These are phyloP conservation scores for Riparia riparia DNA, from an alignment of 2,113 vertebrate species.

Conservation along the genomic window DNA sequence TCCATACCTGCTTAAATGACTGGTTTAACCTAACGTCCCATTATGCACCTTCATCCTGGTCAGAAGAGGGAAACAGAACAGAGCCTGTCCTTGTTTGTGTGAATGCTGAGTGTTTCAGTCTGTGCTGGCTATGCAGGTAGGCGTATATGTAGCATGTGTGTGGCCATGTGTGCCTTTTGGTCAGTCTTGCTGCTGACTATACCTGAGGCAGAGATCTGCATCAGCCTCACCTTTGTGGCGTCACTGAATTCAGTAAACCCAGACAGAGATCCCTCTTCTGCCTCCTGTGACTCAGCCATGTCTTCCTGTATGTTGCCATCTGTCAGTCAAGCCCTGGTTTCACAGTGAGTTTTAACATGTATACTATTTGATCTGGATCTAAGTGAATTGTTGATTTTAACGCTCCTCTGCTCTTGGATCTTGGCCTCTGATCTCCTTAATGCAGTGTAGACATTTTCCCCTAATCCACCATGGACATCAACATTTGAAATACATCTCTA, in stretches of 20 bases:
- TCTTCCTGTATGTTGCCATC: not conserved
- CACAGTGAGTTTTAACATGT: not conserved
- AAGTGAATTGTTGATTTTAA: not conserved
- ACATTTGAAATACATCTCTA: not conserved
- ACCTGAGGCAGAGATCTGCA: not conserved
- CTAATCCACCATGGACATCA: not conserved
- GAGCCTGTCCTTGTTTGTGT: not conserved
- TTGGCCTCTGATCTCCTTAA: not conserved
- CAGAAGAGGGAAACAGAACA: not conserved
- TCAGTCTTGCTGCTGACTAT: not conserved
- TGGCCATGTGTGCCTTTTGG: rapidly evolving
- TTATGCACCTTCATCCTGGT: not conserved
- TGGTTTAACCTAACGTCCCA: not conserved
- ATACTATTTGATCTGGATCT: not conserved
- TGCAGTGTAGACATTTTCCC: not conserved
- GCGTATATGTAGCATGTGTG: rapidly evolving
- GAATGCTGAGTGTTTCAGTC: not conserved
- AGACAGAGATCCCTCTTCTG: not conserved
- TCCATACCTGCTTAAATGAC: not conserved
- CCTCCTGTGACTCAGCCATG: not conserved
- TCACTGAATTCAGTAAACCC: not conserved
- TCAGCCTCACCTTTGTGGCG: not conserved
- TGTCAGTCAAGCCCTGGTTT: not conserved
- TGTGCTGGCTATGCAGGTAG: not conserved
- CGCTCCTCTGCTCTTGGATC: not conserved